phyloP scores from a whole-genome alignment of 2,113 vertebrate genomes.

The Phylloscopus trochiloides region DNA sequence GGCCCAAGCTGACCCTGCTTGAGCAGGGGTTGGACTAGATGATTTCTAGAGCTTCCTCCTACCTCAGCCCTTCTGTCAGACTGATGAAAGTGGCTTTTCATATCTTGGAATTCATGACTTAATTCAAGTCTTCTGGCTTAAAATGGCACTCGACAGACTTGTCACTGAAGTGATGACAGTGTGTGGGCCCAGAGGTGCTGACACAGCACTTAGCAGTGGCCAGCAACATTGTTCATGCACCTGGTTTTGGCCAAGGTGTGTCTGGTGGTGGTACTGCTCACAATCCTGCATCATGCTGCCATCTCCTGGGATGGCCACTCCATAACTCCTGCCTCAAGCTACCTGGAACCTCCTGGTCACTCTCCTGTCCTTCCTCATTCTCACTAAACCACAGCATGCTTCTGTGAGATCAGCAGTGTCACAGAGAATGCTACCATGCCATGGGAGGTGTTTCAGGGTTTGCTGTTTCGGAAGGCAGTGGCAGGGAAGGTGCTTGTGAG shows the following conservation, averaged over 20 bases:
- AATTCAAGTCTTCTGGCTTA: background rate
- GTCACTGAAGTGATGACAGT: background rate
- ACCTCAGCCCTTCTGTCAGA: background rate
- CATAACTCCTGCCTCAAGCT: background rate
- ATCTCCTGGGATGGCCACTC: background rate
- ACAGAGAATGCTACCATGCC: background rate
- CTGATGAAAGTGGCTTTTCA: background rate
- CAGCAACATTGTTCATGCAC: background rate
- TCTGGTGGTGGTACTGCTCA: background rate
- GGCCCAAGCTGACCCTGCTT: background rate
- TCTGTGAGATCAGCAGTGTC: background rate
- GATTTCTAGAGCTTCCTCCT: background rate
- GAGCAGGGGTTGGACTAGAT: background rate
- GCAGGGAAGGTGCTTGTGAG: background rate
- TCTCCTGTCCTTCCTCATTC: background rate
- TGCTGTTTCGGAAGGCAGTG: background rate
- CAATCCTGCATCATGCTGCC: background rate
- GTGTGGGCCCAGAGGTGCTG: background rate
- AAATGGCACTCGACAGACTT: background rate
- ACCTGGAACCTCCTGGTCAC: accelerated
- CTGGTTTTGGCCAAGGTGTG: background rate
- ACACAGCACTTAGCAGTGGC: background rate
- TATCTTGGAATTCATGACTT: background rate
- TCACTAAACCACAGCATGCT: background rate
- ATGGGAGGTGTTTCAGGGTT: background rate